These are phyloP conservation scores for Buphagus erythrorhynchus DNA, from an alignment of 2,797 vertebrate species.

Conservation along the genomic window DNA sequence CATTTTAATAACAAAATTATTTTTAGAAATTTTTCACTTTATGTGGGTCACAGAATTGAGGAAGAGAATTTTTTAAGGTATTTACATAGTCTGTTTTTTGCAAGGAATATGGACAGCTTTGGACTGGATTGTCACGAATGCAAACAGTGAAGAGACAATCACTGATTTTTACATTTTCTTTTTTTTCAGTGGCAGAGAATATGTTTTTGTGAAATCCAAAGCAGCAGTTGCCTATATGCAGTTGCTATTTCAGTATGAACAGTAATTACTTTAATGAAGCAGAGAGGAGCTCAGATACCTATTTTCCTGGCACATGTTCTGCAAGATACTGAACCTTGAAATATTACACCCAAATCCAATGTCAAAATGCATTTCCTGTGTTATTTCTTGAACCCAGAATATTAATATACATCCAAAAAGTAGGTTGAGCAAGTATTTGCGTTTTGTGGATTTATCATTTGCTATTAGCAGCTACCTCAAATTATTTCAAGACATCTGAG, in stretches of 20 bases:
- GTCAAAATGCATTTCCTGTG: not conserved
- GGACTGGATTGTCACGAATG: not conserved
- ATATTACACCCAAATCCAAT: not conserved
- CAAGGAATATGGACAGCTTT: not conserved
- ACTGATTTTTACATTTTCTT: not conserved
- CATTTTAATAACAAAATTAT: not conserved
- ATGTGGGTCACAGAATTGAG: not conserved
- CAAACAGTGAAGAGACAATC: not conserved
- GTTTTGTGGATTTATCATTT: conserved; percentile 25
- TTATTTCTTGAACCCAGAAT: not conserved
- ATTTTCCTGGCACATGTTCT: not conserved
- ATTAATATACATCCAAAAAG: not conserved
- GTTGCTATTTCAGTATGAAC: not conserved
- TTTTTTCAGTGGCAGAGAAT: not conserved
- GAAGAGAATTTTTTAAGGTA: not conserved
- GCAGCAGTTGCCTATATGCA: not conserved
- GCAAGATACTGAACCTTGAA: not conserved
- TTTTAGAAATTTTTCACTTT: not conserved
- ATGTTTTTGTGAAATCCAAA: not conserved
- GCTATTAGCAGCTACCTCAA: conserved; percentile 32
- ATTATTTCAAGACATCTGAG: conserved; percentile 34
- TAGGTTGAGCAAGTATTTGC: not conserved
- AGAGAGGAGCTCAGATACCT: not conserved
- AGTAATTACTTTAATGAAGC: not conserved
- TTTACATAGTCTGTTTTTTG: not conserved